Base-by-base conservation (phyloP, 2,797 vertebrate species). In the Luscinia luscinia region DNA sequence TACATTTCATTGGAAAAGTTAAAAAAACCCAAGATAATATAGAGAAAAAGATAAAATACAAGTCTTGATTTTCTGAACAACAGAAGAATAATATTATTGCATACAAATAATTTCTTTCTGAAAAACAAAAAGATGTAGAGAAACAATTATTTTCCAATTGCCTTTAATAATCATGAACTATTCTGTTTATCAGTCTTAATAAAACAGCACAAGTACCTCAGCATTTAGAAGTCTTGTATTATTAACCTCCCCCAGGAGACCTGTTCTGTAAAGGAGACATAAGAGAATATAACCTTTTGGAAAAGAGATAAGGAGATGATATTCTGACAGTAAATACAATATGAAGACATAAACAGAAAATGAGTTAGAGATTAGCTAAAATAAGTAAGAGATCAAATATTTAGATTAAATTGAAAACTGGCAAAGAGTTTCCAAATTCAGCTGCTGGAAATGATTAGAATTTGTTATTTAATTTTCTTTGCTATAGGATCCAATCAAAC, bases 381-480 rank as follows among this genome's bases (percentile, higher is more conserved):
- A 18, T 52, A 91, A 88, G 32, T 4, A 73, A 76, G 15, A 69
- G 40, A 68, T 58, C 0, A 5, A 91, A 86, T 84, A 54, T 75
- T 88, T 84, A 81, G 40, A 63, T 87, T 93, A 87, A 73, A 84
- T 73, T 89, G 32, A 36, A 91, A 93, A 62, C 34, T 2, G 0
- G 6, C 2, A 77, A 87, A 86, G 30, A 74, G 23, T 78, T 96
- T 89, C 52, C 46, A 89, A 88, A 94, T 87, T 79, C 77, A 83
- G 19, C 61, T 46, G 19, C 40, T 84, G 19, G 24, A 91, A 88
- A 22, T 88, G 9, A 79, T 90, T 84, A 87, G 38, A 93, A 79
- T 94, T 93, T 69, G 38, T 75, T 82, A 51, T 67, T 89, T 92
- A 54, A 74, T 89, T 76, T 90, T 70, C 21, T 32, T 82, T 89